Percentiles rank a stretch among this genome's conserved stretches.
Evolutionary conservation across 2,797 vertebrate species (phyloP).

Genomic region (Eulemur coronatus): DNA sequence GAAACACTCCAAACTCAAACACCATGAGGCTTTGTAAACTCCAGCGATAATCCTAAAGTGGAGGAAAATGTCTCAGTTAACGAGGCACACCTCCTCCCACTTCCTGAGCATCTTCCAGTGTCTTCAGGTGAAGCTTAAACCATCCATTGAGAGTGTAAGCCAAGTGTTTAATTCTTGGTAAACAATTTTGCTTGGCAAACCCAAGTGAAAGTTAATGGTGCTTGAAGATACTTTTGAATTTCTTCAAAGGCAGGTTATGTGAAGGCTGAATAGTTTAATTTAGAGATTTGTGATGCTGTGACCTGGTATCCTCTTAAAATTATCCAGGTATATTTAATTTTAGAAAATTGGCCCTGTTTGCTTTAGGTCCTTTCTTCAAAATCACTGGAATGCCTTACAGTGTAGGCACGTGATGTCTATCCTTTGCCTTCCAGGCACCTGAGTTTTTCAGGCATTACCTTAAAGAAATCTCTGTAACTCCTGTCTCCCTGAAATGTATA

Average conservation of each 20-base stretch:
- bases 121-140: not conserved
- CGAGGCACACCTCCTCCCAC: not conserved
- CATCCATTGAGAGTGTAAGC: not conserved
- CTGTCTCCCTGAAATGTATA: too few species aligned
- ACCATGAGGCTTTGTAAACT: not conserved
- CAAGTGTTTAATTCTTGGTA: not conserved
- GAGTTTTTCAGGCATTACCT: not conserved
- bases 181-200: slow-evolving; percentile 18
- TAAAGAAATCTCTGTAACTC: slow-evolving; percentile 31
- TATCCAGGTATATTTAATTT: not conserved
- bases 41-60: not conserved
- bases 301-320: not conserved
- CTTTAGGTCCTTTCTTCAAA: not conserved
- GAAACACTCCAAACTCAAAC: not conserved
- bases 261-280: not conserved
- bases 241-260: not conserved
- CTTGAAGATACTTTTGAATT: slow-evolving; percentile 10
- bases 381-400: not conserved
- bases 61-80: not conserved
- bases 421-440: not conserved
- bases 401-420: not conserved
- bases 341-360: not conserved
- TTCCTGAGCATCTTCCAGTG: not conserved
- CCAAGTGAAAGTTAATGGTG: slow-evolving; percentile 13
- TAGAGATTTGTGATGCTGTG: not conserved